phyloP scores from a whole-genome alignment of 1,140 invertebrate species.

The Drosophila auraria region DNA sequence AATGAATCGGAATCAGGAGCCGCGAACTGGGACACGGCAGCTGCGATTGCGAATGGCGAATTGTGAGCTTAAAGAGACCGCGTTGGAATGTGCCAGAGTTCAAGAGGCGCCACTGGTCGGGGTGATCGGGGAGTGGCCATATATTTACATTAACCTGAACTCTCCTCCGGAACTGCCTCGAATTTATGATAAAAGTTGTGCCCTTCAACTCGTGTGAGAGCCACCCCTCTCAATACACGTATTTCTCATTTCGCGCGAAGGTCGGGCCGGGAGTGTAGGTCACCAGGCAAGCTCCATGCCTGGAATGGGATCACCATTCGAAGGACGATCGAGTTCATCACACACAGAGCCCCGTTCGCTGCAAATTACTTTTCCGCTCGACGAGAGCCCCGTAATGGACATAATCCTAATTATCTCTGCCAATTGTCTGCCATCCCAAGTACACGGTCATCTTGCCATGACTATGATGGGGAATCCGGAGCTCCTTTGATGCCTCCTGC shows the following conservation, averaged over 20 bases:
- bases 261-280: constrained; percentile 2
- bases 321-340: constrained; percentile 3
- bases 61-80: constrained; percentile 24
- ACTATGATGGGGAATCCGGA: constrained; percentile 1
- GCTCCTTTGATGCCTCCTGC: constrained; percentile 13
- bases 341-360: neutral
- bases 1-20: neutral
- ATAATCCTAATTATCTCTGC: constrained; percentile 58
- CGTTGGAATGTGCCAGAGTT: neutral
- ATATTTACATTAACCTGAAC: constrained; percentile 60
- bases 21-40: constrained; percentile 1
- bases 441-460: neutral
- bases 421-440: constrained; percentile 26
- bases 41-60: constrained; percentile 4
- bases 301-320: constrained; percentile 14
- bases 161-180: constrained; percentile 18
- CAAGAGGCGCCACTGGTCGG: neutral
- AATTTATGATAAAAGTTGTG: constrained; percentile 78
- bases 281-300: neutral
- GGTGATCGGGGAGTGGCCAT: constrained; percentile 33
- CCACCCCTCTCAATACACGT: constrained; percentile 19
- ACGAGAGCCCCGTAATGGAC: constrained; percentile 39
- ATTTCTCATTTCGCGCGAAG: constrained; percentile 27
- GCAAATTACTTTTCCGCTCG: constrained; percentile 60
- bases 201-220: constrained; percentile 3